phyloP scores from a whole-genome alignment of 2,797 vertebrate genomes.

The Percopsis omiscomaycus region DNA sequence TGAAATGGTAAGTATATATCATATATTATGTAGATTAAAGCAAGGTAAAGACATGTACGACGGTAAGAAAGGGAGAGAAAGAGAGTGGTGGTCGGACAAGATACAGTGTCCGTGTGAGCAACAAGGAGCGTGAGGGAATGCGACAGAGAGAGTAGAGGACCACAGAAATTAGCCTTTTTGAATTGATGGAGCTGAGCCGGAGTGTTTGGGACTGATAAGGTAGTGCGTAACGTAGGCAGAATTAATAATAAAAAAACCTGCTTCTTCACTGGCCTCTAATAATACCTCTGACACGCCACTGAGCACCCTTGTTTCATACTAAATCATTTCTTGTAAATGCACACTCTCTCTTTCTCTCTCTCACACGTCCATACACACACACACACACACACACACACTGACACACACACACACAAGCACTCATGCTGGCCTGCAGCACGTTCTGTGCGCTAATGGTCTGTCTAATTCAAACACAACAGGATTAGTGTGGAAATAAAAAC shows the following conservation, averaged over 20 bases:
- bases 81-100: background rate
- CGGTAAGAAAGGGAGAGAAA: constrained; percentile 21
- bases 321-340: constrained; percentile 35
- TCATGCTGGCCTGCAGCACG: constrained; percentile 44
- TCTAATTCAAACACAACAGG: constrained; percentile 69
- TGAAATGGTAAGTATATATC: background rate
- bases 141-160: constrained; percentile 31
- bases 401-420: constrained; percentile 14
- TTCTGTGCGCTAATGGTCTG: constrained; percentile 65
- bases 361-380: background rate
- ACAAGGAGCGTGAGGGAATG: constrained; percentile 31
- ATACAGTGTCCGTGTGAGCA: constrained; percentile 47
- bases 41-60: constrained; percentile 18
- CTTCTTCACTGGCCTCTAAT: constrained; percentile 55
- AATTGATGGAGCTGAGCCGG: constrained; percentile 61
- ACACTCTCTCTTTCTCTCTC: background rate
- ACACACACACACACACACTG: constrained; percentile 10
- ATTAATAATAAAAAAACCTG: constrained; percentile 38
- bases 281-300: constrained; percentile 59
- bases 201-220: constrained; percentile 70
- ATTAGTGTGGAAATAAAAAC: constrained; percentile 62
- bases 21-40: background rate
- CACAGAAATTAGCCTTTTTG: constrained; percentile 68
- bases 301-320: constrained; percentile 58
- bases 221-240: constrained; percentile 52